Evolutionary conservation across 2,797 vertebrate genomes (phyloP).

Genomic region (Megaceryle alcyon): DNA sequence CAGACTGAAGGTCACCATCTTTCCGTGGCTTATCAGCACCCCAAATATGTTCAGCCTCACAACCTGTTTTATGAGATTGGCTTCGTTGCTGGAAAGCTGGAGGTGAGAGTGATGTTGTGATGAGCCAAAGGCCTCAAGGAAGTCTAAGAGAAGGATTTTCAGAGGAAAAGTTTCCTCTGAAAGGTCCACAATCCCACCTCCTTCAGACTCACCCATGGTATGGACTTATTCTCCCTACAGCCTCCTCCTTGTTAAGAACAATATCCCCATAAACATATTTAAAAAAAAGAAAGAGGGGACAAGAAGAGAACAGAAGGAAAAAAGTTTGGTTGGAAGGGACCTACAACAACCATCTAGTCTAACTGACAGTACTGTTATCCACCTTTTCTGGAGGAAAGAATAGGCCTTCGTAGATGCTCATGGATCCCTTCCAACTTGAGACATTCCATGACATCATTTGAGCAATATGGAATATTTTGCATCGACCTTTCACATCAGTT

Average conservation of each 20-base stretch:
- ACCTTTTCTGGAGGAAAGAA: not conserved
- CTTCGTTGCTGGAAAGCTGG: not conserved
- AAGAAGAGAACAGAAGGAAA: not conserved
- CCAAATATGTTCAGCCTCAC: not conserved
- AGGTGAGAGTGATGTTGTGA: fast-evolving
- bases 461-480: not conserved
- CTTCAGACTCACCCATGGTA: not conserved
- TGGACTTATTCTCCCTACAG: not conserved
- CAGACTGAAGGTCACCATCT: not conserved
- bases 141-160: not conserved
- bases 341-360: not conserved
- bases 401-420: not conserved
- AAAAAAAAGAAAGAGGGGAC: not conserved
- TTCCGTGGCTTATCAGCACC: not conserved
- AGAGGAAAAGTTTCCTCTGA: not conserved
- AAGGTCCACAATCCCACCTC: not conserved
- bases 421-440: not conserved
- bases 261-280: not conserved
- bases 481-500: not conserved
- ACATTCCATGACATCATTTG: not conserved
- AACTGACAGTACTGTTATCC: not conserved
- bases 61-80: not conserved
- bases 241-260: not conserved
- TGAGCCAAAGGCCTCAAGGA: not conserved
- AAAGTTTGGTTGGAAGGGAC: not conserved